Evolutionary conservation across 2,113 vertebrate species (phyloP).

Genomic region (Cygnus buccinator): DNA sequence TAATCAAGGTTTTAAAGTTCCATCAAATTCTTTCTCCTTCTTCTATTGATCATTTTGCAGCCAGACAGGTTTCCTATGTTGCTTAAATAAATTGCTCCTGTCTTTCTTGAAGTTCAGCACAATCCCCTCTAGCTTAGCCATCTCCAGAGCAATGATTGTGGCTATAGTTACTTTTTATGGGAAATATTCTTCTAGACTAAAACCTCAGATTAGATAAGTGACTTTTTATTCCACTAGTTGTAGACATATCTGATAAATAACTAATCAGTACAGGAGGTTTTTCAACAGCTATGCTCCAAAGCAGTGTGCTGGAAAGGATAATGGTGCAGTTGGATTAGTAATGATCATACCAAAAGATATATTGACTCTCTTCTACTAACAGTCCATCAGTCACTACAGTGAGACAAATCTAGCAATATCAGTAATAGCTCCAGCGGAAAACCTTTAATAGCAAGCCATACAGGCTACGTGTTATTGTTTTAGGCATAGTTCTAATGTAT

Average conservation of each 20-base stretch:
- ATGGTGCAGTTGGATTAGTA: neutral
- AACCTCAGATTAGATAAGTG: neutral
- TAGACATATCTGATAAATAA: neutral
- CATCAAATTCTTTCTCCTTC: neutral
- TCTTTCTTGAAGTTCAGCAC: neutral
- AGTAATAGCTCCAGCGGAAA: constrained; percentile 6
- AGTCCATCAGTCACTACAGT: neutral
- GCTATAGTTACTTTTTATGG: neutral
- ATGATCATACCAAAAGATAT: neutral
- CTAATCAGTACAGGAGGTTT: neutral
- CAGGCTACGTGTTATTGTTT: neutral
- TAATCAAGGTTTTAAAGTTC: neutral
- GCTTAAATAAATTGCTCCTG: neutral
- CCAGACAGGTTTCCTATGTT: neutral
- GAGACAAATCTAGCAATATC: constrained; percentile 1
- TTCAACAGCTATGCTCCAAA: neutral
- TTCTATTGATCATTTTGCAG: neutral
- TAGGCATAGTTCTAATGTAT: neutral
- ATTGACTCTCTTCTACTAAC: neutral
- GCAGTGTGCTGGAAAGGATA: neutral
- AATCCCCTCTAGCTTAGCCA: neutral
- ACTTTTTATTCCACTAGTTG: neutral
- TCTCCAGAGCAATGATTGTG: neutral
- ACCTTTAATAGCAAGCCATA: neutral
- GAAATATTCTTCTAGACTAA: neutral